These are phyloP conservation scores for Gadopsis bispinosus DNA, from an alignment of 2,797 vertebrate genomes.

Conservation along the genomic window DNA sequence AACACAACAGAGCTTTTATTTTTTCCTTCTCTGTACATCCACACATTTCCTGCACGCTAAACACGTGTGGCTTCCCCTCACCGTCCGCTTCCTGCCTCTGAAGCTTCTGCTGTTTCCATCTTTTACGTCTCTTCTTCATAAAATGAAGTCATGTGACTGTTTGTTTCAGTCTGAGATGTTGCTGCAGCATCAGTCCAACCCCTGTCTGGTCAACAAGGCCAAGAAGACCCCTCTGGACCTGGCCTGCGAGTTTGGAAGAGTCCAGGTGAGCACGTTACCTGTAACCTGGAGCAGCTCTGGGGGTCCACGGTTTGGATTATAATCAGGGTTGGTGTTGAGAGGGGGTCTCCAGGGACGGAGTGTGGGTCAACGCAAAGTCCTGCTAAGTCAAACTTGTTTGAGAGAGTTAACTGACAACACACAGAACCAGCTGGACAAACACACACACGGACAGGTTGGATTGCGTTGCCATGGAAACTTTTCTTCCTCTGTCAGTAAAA, in stretches of 20 bases:
- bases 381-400: neutral
- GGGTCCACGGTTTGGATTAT: neutral
- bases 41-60: too few relatives aligned
- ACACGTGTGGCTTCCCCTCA: too few relatives aligned
- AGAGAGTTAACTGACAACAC: neutral
- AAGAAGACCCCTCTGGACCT: constrained; percentile 95
- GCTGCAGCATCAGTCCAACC: constrained; percentile 96
- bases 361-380: neutral
- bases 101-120: neutral
- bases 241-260: constrained; percentile 93
- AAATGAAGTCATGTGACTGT: neutral
- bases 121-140: neutral
- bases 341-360: neutral
- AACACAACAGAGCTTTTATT: too few relatives aligned
- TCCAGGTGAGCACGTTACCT: constrained; percentile 85
- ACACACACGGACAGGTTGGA: neutral
- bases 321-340: neutral
- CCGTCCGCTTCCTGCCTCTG: neutral
- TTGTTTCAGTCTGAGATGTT: constrained; percentile 91
- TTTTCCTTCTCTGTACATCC: too few relatives aligned
- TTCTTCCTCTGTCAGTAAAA: neutral
- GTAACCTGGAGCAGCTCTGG: neutral
- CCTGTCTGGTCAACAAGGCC: constrained; percentile 91
- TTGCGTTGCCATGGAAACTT: neutral
- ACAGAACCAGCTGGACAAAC: constrained; percentile 35